phyloP scores from a whole-genome alignment of 1,140 invertebrate species.

The Sycobia sp. region DNA sequence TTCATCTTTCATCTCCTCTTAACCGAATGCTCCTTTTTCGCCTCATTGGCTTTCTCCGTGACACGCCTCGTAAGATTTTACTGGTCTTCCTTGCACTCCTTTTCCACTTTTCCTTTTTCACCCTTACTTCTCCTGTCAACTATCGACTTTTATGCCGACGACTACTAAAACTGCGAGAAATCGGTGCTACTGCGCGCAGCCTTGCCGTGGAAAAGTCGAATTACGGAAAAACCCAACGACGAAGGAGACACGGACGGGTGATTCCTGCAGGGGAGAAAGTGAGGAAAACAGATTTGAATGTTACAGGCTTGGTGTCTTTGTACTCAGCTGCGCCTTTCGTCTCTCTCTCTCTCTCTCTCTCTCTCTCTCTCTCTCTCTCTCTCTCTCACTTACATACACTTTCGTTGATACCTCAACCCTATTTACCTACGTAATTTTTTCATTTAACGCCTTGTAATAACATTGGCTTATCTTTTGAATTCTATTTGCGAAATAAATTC shows the following conservation, averaged over 20 bases:
- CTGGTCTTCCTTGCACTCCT: no score
- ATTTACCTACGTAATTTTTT: no score
- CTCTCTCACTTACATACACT: no score
- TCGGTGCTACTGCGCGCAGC: not conserved
- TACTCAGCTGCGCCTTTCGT: no score
- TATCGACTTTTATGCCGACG: conserved; percentile 19
- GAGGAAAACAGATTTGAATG: conserved; percentile 13
- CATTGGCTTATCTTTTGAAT: not conserved
- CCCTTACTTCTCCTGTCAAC: not conserved
- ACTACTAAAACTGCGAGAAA: conserved; percentile 23
- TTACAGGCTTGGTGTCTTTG: not conserved
- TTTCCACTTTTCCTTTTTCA: not conserved
- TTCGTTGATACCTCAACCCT: no score
- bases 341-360: no score
- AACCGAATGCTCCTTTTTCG: not conserved
- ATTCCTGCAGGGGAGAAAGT: not conserved
- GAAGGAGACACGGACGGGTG: not conserved
- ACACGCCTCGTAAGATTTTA: conserved; percentile 12
- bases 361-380: no score
- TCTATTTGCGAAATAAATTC: not conserved
- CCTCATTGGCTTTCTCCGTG: not conserved
- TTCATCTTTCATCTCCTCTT: no score
- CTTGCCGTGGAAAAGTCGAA: conserved; percentile 23
- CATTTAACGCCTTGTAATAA: conserved; percentile 2
- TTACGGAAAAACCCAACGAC: conserved; percentile 5